Evolutionary conservation across 1,140 invertebrate genomes (phyloP).

Genomic region (Nasonia vitripennis): DNA sequence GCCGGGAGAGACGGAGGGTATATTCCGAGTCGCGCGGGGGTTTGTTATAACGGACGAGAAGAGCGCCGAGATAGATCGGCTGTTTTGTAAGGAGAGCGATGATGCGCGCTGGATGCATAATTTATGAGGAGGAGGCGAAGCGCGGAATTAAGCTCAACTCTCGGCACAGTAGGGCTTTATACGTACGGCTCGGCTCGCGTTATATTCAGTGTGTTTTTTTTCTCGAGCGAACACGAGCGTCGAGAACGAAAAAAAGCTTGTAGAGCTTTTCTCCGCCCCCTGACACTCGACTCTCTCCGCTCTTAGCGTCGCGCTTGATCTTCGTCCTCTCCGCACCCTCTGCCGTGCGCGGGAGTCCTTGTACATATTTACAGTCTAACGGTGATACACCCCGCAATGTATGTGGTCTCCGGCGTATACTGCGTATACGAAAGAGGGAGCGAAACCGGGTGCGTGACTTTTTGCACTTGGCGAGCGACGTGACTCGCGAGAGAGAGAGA

Average conservation of each 20-base stretch:
- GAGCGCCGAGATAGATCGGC: not conserved
- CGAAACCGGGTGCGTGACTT: conserved; percentile 33
- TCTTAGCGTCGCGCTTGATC: too few species aligned
- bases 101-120: conserved; percentile 12
- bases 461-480: conserved; percentile 1
- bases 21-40: not conserved
- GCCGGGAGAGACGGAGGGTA: not conserved
- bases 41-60: not conserved
- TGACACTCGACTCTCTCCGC: not conserved
- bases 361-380: conserved; percentile 31
- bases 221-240: not conserved
- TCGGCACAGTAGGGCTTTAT: not conserved
- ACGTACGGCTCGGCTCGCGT: not conserved
- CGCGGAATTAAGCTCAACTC: conserved; percentile 4
- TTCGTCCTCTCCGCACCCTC: too few species aligned
- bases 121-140: conserved; percentile 2
- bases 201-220: not conserved
- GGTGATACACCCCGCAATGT: conserved; percentile 15
- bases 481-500: not conserved
- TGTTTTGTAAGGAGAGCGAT: conserved; percentile 13
- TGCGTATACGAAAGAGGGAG: not conserved
- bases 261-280: not conserved
- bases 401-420: not conserved
- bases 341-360: not conserved
- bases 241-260: not conserved